These are phyloP conservation scores for Charaxes varanes DNA, from an alignment of 1,140 invertebrate species.

Conservation along the genomic window DNA sequence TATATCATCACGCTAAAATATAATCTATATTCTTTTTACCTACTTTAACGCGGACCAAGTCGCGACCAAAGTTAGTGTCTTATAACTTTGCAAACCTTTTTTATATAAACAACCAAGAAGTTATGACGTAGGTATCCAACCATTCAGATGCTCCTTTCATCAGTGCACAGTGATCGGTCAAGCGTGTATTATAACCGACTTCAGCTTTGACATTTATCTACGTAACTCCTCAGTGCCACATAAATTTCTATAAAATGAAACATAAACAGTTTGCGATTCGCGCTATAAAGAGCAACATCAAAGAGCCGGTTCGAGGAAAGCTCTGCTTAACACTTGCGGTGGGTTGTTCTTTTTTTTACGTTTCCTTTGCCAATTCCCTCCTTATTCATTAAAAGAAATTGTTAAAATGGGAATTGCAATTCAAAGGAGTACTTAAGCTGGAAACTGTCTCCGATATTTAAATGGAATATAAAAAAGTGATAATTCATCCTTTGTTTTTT, in stretches of 20 bases:
- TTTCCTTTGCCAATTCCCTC: slow-evolving; percentile 8
- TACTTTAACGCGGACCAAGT: no score
- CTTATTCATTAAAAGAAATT: no score
- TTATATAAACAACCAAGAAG: no score
- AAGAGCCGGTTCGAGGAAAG: slow-evolving; percentile 44
- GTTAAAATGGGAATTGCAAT: no score
- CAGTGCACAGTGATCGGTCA: slow-evolving; percentile 44
- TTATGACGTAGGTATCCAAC: not conserved
- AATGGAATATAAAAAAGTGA: no score
- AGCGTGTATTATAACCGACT: slow-evolving; percentile 41
- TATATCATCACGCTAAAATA: no score
- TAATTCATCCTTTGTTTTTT: no score
- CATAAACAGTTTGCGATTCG: slow-evolving; percentile 40
- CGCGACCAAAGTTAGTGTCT: no score
- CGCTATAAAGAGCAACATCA: slow-evolving; percentile 46
- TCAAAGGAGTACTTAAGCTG: no score
- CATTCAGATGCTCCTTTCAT: slow-evolving; percentile 26
- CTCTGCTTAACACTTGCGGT: slow-evolving; percentile 14
- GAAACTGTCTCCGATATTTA: no score
- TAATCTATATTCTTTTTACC: no score
- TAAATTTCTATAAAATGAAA: slow-evolving; percentile 47
- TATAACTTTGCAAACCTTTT: no score
- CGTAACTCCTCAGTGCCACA: slow-evolving; percentile 33
- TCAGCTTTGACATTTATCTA: slow-evolving; percentile 44
- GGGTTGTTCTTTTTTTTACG: slow-evolving; percentile 4